These are phyloP conservation scores for Lutjanus campechanus DNA, from an alignment of 2,797 vertebrate genomes.

Conservation along the genomic window DNA sequence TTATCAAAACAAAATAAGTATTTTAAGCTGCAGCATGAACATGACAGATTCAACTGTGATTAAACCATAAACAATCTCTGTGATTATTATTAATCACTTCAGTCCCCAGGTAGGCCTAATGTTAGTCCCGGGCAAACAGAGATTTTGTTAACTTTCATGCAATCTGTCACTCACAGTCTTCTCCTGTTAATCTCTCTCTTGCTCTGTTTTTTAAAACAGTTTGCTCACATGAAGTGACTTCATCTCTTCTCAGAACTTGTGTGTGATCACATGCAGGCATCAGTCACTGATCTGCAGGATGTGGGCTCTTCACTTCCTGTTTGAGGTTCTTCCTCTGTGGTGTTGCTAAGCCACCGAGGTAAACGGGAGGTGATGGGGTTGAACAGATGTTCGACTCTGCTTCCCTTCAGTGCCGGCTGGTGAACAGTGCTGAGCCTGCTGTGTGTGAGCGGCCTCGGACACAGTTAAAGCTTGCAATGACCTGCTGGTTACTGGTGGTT, in stretches of 20 bases:
- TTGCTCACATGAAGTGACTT: not conserved
- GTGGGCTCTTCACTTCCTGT: constrained; percentile 46
- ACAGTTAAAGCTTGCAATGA: not conserved
- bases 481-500: not conserved
- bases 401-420: not conserved
- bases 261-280: not conserved
- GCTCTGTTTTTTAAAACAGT: constrained; percentile 7
- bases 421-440: accelerated
- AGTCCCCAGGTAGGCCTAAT: constrained; percentile 50
- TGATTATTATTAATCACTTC: constrained; percentile 55
- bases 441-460: not conserved
- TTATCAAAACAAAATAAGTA: constrained; percentile 20
- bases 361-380: not conserved
- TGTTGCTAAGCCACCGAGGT: constrained; percentile 19
- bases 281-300: constrained; percentile 22
- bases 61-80: constrained; percentile 52
- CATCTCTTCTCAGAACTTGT: not conserved
- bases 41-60: constrained; percentile 40
- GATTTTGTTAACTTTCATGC: constrained; percentile 33
- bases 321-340: constrained; percentile 24
- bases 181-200: not conserved
- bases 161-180: constrained; percentile 53
- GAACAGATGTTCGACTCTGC: not conserved
- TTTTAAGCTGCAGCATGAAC: constrained; percentile 36
- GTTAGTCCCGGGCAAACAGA: constrained; percentile 49